These are phyloP conservation scores for Triops longicaudatus DNA, from an alignment of 1,140 invertebrate species.

Conservation along the genomic window DNA sequence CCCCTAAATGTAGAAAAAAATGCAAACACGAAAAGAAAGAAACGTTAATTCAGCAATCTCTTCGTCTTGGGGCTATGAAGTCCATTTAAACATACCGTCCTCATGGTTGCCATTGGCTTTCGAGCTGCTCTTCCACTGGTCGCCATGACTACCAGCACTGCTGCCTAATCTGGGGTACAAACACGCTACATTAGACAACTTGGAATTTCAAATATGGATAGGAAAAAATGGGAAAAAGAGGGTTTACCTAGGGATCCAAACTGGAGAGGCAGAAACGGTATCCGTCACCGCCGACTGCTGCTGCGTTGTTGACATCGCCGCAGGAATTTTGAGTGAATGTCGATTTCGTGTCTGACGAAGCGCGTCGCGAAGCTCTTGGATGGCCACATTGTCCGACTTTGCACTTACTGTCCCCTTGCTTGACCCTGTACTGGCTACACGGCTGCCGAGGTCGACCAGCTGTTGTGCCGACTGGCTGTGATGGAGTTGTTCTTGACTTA, in stretches of 20 bases:
- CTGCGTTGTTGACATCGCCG: neutral
- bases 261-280: neutral
- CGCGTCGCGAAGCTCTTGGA: slow-evolving; percentile 5
- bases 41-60: neutral
- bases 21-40: neutral
- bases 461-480: neutral
- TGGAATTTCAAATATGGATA: neutral
- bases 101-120: slow-evolving; percentile 2
- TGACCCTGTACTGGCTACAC: neutral
- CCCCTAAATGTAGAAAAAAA: slow-evolving; percentile 13
- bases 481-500: neutral
- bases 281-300: neutral
- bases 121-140: neutral
- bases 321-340: neutral
- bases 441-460: slow-evolving; percentile 2
- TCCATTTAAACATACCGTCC: neutral
- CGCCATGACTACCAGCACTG: neutral
- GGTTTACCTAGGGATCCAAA: neutral
- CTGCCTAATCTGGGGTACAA: neutral
- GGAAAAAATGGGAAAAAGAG: neutral
- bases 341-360: neutral
- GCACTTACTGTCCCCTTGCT: neutral
- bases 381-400: neutral
- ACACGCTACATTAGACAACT: no score
- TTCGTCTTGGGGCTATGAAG: neutral